A percentile compares a stretch with the other conserved stretches of the same genome.
Evolutionary conservation across 2,797 vertebrate species (phyloP).

Genomic region (Amphiprion clarkii): DNA sequence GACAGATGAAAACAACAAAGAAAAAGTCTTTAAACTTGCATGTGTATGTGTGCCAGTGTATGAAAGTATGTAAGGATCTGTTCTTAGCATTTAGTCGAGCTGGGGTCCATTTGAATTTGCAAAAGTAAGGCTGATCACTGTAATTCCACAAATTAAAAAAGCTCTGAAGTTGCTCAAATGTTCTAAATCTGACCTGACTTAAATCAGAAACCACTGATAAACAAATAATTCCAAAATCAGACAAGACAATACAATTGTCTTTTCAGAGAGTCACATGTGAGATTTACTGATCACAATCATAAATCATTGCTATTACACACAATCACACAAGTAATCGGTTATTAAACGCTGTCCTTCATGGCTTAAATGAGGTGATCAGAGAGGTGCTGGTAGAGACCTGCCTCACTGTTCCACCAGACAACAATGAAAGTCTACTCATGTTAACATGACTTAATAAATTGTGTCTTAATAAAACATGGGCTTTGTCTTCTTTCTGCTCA

Average conservation of each 20-base stretch:
- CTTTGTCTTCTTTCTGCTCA: background rate
- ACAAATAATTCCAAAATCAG: background rate
- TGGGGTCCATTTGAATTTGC: background rate
- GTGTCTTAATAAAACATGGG: background rate
- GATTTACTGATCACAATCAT: background rate
- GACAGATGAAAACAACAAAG: constrained; percentile 34
- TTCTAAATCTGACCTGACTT: background rate
- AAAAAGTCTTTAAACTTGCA: constrained; percentile 7
- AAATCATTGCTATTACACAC: no score
- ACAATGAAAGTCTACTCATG: background rate
- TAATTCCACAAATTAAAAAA: background rate
- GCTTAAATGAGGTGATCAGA: background rate
- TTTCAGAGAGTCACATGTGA: background rate
- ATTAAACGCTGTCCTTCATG: background rate
- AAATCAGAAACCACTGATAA: background rate
- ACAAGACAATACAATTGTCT: background rate
- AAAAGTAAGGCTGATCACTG: background rate
- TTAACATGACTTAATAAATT: constrained; percentile 7
- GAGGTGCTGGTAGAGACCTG: background rate
- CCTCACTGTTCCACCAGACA: background rate
- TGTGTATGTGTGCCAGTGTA: background rate
- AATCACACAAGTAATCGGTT: background rate
- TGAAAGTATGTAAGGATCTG: background rate
- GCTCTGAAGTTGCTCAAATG: background rate
- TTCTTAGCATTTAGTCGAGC: background rate